phyloP scores from a whole-genome alignment of 2,113 vertebrate genomes.

The Spilogale gracilis region DNA sequence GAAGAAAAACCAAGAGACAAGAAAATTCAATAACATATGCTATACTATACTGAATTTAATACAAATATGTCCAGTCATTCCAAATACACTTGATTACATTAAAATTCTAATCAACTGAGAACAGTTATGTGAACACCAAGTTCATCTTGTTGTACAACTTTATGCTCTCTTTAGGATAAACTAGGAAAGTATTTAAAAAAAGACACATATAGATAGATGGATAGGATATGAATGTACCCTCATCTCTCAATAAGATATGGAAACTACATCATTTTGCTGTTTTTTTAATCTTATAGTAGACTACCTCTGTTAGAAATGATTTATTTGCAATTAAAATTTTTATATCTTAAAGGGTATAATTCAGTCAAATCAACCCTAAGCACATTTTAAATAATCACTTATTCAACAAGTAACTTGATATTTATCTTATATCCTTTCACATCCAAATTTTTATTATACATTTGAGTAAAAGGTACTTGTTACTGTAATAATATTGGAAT shows the following conservation, averaged over 20 bases:
- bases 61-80: background rate
- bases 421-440: background rate
- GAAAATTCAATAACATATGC: constrained; percentile 43
- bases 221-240: background rate
- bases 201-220: background rate
- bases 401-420: constrained; percentile 36
- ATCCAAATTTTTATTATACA: background rate
- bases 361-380: background rate
- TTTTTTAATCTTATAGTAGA: constrained; percentile 9
- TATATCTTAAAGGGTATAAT: background rate
- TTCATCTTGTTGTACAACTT: background rate
- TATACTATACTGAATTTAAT: constrained; percentile 7
- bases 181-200: background rate
- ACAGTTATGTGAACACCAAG: background rate
- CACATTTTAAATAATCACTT: constrained; percentile 45
- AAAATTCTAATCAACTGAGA: constrained; percentile 55
- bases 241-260: background rate
- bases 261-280: background rate
- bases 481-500: constrained; percentile 21
- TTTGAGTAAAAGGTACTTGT: constrained; percentile 17
- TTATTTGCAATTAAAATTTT: constrained; percentile 36
- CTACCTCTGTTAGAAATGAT: background rate
- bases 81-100: constrained; percentile 44
- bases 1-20: constrained; percentile 59
- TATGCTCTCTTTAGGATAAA: constrained; percentile 25